Conservation (phyloP, 2,113 vertebrate species). For the Rhynchomys soricoides region DNA sequence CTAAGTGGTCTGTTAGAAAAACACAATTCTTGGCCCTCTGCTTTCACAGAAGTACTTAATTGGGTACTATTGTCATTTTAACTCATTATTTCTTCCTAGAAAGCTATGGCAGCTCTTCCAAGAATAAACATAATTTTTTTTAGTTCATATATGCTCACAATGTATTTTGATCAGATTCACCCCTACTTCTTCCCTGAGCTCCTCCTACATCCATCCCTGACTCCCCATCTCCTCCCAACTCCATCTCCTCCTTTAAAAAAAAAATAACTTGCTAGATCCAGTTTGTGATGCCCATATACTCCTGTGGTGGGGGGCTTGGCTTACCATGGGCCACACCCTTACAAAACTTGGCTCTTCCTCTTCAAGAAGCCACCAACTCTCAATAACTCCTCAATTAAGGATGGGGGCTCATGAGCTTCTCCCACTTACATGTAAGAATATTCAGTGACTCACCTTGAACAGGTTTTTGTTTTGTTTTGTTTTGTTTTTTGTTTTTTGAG, state of each 20-base stretch:
- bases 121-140: neutral
- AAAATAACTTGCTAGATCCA: neutral
- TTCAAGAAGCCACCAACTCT: neutral
- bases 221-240: neutral
- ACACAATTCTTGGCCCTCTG: neutral
- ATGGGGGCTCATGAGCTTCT: neutral
- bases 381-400: neutral
- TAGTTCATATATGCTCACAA: neutral
- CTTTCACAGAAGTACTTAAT: neutral
- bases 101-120: neutral
- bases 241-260: neutral
- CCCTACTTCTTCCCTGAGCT: neutral
- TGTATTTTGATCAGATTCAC: neutral
- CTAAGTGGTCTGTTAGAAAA: neutral
- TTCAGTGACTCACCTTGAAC: too few species aligned
- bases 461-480: too few species aligned
- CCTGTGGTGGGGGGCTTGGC: neutral
- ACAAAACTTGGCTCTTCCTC: neutral
- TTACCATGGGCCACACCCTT: neutral
- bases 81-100: neutral
- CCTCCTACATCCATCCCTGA: neutral
- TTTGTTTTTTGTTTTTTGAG: too few species aligned
- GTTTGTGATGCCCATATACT: neutral
- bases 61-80: neutral
- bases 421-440: neutral